Base-by-base conservation (phyloP, 1,140 invertebrate species). In the Harlomillsia oculata region DNA sequence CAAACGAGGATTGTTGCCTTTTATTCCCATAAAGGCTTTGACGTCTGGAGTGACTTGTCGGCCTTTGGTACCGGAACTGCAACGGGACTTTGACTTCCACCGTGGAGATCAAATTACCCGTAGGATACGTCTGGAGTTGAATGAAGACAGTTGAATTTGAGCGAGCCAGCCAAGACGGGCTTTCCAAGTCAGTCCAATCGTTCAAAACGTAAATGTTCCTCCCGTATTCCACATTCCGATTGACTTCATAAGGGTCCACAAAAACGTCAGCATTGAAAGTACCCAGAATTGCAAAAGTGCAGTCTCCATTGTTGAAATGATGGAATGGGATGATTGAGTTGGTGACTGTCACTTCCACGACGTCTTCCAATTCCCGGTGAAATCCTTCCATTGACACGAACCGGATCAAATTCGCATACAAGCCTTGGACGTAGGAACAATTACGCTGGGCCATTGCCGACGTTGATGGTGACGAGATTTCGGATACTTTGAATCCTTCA, bases 171-270 rank as follows among this genome's bases (percentile, higher is more conserved):
- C 63, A 65, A 11, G 53, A 40, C 9, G 63, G 63, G 37, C 45
- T 60, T 39, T 65, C 63, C 53, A 65, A 55, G 43, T 65, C 63
- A 18, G 63, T 65, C 63, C 63, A 65, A 26, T 62, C 59, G 30
- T 65, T 65, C 16, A 62, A 39, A 32, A 65, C 50, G 14, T 50
- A n/a, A 1, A 62, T 53, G 18, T 46, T 44, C 23, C 54, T 29
- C 2, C 34, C 29, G 3, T 62, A 53, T 9, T 25, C 43, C 1
- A 53, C 41, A n/a, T 39, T 50, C 23, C 49, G 25, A 2, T 23
- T 16, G 21, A 65, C 53, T 46, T 65, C 63, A 60, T 65, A 65
- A 4, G 63, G 59, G 41, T 65, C 63, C 14, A 65, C 52, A 40
- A 32, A 65, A n/a, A 60, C 51, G 23, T 65, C 60, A 16, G 46